Evolutionary conservation across 1,140 invertebrate genomes (phyloP), one percentile per base, ranked within the genome.

Genomic region (Helicoverpa zea): DNA sequence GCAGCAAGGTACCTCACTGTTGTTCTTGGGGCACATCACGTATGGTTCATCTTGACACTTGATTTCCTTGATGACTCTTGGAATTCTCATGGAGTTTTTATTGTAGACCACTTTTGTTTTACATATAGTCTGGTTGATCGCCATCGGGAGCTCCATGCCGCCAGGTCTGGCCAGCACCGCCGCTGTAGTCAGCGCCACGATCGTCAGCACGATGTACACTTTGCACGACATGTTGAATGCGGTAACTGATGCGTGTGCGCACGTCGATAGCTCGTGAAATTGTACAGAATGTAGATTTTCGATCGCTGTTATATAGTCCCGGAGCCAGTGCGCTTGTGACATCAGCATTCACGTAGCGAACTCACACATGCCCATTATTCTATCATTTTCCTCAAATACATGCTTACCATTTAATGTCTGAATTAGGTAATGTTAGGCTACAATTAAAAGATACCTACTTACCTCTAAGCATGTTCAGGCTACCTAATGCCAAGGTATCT

Each of bases 21-120:
- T 16, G 43, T 16, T 5, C n/a, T 10, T 43, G 10, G 64, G 64
- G 12, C 64, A 68, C 64, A 49, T 68, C 64, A 11, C 64, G 43
- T 68, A 49, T 1, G 64, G 64, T 4, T 68, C 35, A 12, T 16
- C 64, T 47, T 16, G 43, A 13, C 64, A 68, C 16, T 68, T 68
- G 43, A 68, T 49, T 16, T 49, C n/a, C 30, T 70, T 79, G 52
- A 79, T 79, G 2, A 3, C n/a, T 47, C n/a, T 49, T 14, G 77
- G 77, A 18, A 79, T 68, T 10, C 77, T 49, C 2, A 47, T 10
- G 30, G 3, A 3, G 77, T 80, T 47, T 1, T 56, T 18, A 61
- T 80, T 52, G 18, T 63, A 16, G 1, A 18, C 29, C 9, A 80
- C 70, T 13, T 11, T 18, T 29, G 59, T 63, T 29, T 47, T 70